phyloP scores from a whole-genome alignment of 2,888 invertebrate species.

The Metellina segmentata region DNA sequence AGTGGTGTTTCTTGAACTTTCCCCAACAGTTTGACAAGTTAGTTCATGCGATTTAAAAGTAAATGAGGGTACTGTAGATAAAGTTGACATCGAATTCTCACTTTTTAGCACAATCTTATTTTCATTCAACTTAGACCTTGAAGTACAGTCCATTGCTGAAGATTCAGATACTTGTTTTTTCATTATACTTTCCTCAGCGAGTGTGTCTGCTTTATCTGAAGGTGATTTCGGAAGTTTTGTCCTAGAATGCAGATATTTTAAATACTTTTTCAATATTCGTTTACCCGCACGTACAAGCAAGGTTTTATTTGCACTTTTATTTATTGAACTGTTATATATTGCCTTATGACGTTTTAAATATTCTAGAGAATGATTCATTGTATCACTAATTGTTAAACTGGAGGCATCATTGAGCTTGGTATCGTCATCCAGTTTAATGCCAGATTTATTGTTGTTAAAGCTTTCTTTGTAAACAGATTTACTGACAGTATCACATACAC shows the following conservation, averaged over 20 bases:
- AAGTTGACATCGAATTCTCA: not conserved
- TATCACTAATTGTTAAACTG: not conserved
- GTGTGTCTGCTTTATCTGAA: not conserved
- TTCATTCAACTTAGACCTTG: too few relatives aligned
- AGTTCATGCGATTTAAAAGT: not conserved
- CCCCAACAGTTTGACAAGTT: not conserved
- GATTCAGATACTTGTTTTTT: too few relatives aligned
- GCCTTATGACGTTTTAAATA: not conserved
- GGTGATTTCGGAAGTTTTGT: not conserved
- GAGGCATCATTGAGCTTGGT: not conserved
- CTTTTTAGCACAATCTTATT: not conserved
- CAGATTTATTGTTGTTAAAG: not conserved
- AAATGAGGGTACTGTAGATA: not conserved
- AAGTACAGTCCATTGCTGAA: too few relatives aligned
- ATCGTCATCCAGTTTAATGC: not conserved
- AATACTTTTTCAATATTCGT: constrained; percentile 47
- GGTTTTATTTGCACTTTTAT: constrained; percentile 1
- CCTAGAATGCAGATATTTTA: constrained; percentile 26
- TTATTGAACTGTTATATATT: not conserved
- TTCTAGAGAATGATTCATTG: not conserved
- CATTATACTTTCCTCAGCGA: not conserved
- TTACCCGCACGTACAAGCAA: constrained; percentile 18
- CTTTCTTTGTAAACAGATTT: not conserved
- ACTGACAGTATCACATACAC: not conserved
- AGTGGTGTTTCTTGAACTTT: not conserved